These are phyloP conservation scores for Drosophila parthenogenetica DNA, from an alignment of 2,888 invertebrate species.

Conservation along the genomic window DNA sequence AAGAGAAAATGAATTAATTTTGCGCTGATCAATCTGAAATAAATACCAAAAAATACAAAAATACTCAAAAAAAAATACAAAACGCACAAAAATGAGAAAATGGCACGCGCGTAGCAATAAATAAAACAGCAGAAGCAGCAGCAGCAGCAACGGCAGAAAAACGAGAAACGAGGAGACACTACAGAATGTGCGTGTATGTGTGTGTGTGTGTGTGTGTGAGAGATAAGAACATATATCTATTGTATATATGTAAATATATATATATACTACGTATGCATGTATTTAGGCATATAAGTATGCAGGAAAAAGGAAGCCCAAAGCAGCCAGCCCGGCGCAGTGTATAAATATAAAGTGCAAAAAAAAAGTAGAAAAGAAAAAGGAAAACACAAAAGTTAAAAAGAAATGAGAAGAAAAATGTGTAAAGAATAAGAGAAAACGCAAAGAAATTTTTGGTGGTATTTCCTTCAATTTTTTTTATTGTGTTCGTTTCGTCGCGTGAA, in stretches of 20 bases:
- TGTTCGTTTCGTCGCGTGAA: conserved; percentile 41
- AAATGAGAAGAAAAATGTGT: conserved; percentile 16
- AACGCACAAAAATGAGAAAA: conserved; percentile 47
- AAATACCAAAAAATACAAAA: conserved; percentile 52
- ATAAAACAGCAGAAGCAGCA: conserved; percentile 45
- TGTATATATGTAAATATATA: conserved; percentile 18
- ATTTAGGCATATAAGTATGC: conserved; percentile 37
- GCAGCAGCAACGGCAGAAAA: conserved; percentile 12
- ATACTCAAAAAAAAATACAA: conserved; percentile 36
- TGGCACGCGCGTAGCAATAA: conserved; percentile 74
- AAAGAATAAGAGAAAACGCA: conserved; percentile 16
- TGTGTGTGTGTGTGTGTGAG: conserved; percentile 35
- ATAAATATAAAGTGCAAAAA: conserved; percentile 50
- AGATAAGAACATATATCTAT: conserved; percentile 43
- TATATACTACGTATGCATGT: conserved; percentile 6
- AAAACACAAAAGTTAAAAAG: not conserved
- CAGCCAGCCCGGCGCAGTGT: conserved; percentile 54
- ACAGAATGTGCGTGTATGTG: conserved; percentile 27
- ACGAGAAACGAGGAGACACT: conserved; percentile 31
- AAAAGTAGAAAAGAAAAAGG: conserved; percentile 11
- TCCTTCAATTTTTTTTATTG: conserved; percentile 13
- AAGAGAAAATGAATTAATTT: conserved; percentile 60
- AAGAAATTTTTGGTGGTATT: conserved; percentile 25
- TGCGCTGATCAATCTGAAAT: conserved; percentile 50
- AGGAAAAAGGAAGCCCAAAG: conserved; percentile 52